These are phyloP conservation scores for Teleogryllus oceanicus DNA, from an alignment of 2,888 invertebrate genomes.

Conservation along the genomic window DNA sequence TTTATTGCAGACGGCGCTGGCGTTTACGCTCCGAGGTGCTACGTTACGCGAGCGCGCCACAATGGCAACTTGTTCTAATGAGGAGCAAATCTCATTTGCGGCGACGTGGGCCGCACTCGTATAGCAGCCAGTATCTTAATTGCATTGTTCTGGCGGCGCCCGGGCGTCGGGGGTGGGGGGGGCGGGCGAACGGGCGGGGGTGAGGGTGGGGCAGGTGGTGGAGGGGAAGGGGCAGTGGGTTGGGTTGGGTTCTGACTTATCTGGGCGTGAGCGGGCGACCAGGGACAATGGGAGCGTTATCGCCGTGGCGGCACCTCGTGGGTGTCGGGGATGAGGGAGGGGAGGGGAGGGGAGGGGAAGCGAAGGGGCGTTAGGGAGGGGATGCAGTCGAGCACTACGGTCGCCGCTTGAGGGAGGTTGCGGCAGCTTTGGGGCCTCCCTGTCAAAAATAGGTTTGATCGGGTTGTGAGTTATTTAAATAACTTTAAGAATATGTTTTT, in stretches of 20 bases:
- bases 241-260: background rate
- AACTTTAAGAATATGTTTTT: too few species aligned
- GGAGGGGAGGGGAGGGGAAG: background rate
- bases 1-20: too few species aligned
- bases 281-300: background rate
- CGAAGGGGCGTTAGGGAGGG: too few species aligned
- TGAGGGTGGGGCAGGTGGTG: background rate
- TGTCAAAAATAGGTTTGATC: too few species aligned
- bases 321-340: background rate
- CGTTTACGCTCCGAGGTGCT: too few species aligned
- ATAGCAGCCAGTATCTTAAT: background rate
- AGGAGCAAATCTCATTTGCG: constrained; percentile 18
- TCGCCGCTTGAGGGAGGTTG: too few species aligned
- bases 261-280: background rate
- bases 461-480: too few species aligned
- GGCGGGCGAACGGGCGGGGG: background rate
- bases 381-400: too few species aligned
- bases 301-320: background rate
- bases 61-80: constrained; percentile 5
- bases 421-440: too few species aligned
- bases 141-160: background rate
- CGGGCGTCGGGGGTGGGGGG: background rate
- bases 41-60: background rate
- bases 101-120: background rate
- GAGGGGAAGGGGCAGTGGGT: background rate